Evolutionary conservation across 2,113 vertebrate species (phyloP), one percentile per base, ranked within the genome.

Genomic region (Myotis brandtii): DNA sequence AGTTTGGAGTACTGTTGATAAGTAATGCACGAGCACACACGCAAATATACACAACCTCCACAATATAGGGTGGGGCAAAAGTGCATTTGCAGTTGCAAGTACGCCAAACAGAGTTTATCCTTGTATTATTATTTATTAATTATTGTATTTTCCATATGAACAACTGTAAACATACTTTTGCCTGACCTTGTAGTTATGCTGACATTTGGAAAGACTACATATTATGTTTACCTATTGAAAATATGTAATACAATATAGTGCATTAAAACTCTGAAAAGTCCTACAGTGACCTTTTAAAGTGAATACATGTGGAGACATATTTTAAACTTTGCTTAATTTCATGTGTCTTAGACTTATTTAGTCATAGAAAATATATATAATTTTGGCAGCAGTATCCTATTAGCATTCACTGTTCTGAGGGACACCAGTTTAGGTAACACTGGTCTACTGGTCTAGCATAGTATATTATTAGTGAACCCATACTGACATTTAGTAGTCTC

Each of bases 321-420:
- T 81, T 64, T 81, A 73, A 82, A 81, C 7, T 70, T 94, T 86
- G 66, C 46, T 73, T 66, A 80, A 91, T 82, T 6, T 86, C 12
- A 54, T 86, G 17, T 66, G 80, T 91, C 11, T 48, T 37, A 75
- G 43, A 75, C 64, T 46, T 66, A 52, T 79, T 70, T 79, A 5
- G 30, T 72, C 20, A 80, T 52, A 86, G 56, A 81, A 79, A 21
- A 85, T 52, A 79, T n/a, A 52, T 23, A 54, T 21, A 37, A 50
- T 91, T 50, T 64, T 66, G 17, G 56, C 20, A 62, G 14, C 23
- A 75, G 10, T 23, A 66, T 75, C 17, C 25, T 59, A 8, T 50
- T 62, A 85, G 23, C 30, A 67, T 87, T 54, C 43, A 86, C 4
- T 79, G 21, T 73, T 92, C 37, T 92, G 34, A 75, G 34, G 34